phyloP scores from a whole-genome alignment of 2,113 vertebrate species.

The Mirza zaza region DNA sequence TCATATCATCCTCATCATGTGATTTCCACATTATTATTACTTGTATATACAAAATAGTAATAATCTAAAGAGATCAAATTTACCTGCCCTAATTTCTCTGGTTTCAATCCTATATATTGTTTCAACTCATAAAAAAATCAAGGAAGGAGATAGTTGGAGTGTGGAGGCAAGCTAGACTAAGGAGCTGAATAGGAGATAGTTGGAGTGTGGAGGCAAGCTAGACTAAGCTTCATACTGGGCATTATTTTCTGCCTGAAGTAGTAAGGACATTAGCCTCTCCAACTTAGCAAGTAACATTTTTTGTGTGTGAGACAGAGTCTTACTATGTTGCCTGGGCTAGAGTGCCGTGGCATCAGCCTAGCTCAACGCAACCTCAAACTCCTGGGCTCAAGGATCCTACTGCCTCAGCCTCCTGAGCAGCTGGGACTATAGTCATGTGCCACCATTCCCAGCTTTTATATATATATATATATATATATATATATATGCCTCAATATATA shows the following conservation, averaged over 20 bases:
- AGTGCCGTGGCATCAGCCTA: too few species aligned
- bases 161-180: background rate
- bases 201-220: background rate
- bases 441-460: too few species aligned
- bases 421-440: too few species aligned
- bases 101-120: fast-evolving
- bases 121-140: background rate
- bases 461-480: too few species aligned
- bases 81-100: background rate
- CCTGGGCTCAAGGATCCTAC: too few species aligned
- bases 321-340: too few species aligned
- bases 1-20: background rate
- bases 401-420: too few species aligned
- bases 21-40: background rate
- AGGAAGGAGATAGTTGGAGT: background rate
- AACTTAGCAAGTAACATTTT: background rate
- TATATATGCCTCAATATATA: too few species aligned
- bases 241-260: background rate
- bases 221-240: background rate
- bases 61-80: background rate
- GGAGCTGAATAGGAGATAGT: background rate
- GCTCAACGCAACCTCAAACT: too few species aligned
- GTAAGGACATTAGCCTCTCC: background rate
- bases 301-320: too few species aligned
- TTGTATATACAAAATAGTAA: background rate